These are phyloP conservation scores for Lycorma delicatula DNA, from an alignment of 1,140 invertebrate genomes.

Conservation along the genomic window DNA sequence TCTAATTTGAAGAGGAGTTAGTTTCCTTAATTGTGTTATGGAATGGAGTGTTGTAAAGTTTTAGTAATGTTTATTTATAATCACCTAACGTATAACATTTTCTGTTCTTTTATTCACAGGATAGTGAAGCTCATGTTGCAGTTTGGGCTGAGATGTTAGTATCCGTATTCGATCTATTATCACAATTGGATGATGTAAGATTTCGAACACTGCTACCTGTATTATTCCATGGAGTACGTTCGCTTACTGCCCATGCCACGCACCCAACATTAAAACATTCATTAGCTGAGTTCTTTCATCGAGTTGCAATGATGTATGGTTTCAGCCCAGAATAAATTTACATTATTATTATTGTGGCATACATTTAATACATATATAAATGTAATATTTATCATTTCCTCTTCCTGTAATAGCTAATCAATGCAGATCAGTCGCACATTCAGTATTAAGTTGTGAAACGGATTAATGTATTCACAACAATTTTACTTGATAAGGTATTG, in stretches of 20 bases:
- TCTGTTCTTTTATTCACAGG: constrained; percentile 35
- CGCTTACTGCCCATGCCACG: constrained; percentile 50
- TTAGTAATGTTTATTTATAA: background rate
- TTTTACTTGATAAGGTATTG: too few species aligned
- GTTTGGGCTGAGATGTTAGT: constrained; percentile 56
- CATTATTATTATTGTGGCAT: too few species aligned
- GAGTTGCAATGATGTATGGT: constrained; percentile 50
- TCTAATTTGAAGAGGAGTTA: too few species aligned
- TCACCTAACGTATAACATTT: background rate
- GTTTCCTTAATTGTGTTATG: background rate
- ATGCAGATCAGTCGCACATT: too few species aligned
- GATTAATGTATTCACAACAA: too few species aligned
- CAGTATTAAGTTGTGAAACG: too few species aligned
- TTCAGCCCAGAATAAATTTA: constrained; percentile 36
- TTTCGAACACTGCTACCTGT: constrained; percentile 52
- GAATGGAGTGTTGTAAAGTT: background rate
- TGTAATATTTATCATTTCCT: too few species aligned
- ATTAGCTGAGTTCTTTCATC: constrained; percentile 49
- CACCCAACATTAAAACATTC: constrained; percentile 50
- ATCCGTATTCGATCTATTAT: constrained; percentile 48
- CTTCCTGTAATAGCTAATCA: too few species aligned
- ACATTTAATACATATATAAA: too few species aligned
- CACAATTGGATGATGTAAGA: constrained; percentile 45
- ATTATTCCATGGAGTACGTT: constrained; percentile 50
- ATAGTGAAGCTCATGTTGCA: constrained; percentile 53